Conservation (phyloP, 2,113 vertebrate species). For the Cottus gobio region DNA sequence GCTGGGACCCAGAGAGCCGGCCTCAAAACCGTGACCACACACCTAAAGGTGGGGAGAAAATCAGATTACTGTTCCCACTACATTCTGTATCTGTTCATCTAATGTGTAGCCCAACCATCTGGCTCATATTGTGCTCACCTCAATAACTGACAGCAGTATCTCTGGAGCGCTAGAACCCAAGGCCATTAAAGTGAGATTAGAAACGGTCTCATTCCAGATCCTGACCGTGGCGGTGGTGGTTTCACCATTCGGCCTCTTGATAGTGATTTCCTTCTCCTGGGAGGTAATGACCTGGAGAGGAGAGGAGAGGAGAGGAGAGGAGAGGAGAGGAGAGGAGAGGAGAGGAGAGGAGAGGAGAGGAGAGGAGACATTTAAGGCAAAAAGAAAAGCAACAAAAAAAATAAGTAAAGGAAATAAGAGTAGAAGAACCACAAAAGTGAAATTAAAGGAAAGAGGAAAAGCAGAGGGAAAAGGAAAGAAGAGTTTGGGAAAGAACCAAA, state of each 20-base stretch:
- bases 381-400: background rate
- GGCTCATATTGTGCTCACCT: conserved; percentile 61
- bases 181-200: conserved; percentile 89
- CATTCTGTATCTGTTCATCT: conserved; percentile 25
- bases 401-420: background rate
- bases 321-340: background rate
- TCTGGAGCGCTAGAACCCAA: conserved; percentile 88
- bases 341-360: background rate
- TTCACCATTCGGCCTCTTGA: conserved; percentile 85
- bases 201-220: conserved; percentile 90
- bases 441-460: background rate
- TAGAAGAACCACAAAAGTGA: background rate
- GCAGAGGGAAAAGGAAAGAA: background rate
- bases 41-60: conserved; percentile 67
- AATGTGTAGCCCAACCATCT: background rate
- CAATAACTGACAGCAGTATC: conserved; percentile 88
- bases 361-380: background rate
- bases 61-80: conserved; percentile 15
- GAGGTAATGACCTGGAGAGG: conserved; percentile 85
- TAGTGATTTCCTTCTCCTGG: conserved; percentile 88
- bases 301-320: background rate
- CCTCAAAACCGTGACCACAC: conserved; percentile 85
- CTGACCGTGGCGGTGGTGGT: conserved; percentile 86
- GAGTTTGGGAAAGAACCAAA: background rate
- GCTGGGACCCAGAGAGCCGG: conserved; percentile 85